phyloP scores from a whole-genome alignment of 2,888 invertebrate species.

The Agapetus fuscipes region DNA sequence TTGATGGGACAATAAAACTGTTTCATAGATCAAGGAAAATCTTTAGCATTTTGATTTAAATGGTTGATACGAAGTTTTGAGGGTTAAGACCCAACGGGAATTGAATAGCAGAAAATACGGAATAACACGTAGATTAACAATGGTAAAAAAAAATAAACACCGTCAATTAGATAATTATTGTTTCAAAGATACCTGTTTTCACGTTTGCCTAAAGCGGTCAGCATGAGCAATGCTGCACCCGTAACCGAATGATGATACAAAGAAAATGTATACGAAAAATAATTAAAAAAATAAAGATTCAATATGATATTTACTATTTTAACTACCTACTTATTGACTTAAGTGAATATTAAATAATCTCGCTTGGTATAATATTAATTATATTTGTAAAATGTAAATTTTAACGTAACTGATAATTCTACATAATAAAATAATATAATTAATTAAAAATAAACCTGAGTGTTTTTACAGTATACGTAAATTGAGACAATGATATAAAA shows the following conservation, averaged over 20 bases:
- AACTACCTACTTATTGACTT: constrained; percentile 19
- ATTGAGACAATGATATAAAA: constrained; percentile 21
- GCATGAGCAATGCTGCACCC: constrained; percentile 7
- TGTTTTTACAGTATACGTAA: constrained; percentile 21
- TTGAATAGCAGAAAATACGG: no score
- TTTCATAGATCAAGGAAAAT: no score
- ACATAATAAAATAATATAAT: background rate
- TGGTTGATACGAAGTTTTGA: no score
- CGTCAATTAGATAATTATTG: constrained; percentile 19
- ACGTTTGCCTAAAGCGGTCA: constrained; percentile 9
- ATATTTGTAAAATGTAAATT: constrained; percentile 13
- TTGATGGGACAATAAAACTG: no score
- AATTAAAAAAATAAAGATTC: constrained; percentile 12
- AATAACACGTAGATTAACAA: constrained; percentile 17
- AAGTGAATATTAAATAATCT: constrained; percentile 12
- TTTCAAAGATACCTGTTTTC: constrained; percentile 18
- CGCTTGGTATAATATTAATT: constrained; percentile 11
- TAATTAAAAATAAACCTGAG: constrained; percentile 7
- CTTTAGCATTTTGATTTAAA: no score
- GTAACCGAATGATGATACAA: constrained; percentile 21
- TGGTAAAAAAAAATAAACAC: constrained; percentile 18
- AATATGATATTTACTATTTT: constrained; percentile 21
- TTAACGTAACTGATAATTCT: background rate
- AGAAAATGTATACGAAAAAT: constrained; percentile 20
- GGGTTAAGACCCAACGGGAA: no score